Evolutionary conservation across 2,888 invertebrate species (phyloP), one percentile per base, ranked within the genome.

Genomic region (Stenotaenia linearis): DNA sequence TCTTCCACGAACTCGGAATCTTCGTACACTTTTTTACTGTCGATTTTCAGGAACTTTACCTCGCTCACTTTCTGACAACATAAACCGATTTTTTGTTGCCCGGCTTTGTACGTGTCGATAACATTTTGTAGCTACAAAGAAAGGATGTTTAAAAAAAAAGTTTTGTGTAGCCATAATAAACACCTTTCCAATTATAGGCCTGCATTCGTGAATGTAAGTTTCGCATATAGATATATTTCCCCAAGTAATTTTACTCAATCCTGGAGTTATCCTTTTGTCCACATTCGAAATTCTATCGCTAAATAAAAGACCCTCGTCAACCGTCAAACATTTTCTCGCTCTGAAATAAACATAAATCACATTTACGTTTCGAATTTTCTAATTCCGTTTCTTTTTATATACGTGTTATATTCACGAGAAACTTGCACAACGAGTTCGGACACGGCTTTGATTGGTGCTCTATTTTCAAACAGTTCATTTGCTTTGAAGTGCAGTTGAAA

Each of bases 71-170:
- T 84, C 50, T 85, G 85, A 82, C 86, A 87, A 79, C 84, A 83
- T 23, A 80, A 81, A 1, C 84, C 84, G 79, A 87, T 86, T 37
- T 84, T 83, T 83, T 84, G 84, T 86, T 95, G 95, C 81, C 93
- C 92, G 40, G 89, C 90, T 87, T 96, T 96, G 85, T 95, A 96
- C 18, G 92, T 91, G 80, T 93, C 92, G 6, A 95, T 88, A 83
- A 93, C 92, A 81, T 91, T 90, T 88, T 94, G 86, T 61, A 85
- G 79, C 83, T 37, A 74, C n/a, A n/a, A n/a, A n/a, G n/a, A n/a
- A n/a, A n/a, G n/a, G n/a, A n/a, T n/a, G n/a, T n/a, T n/a, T n/a
- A n/a, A n/a, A n/a, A n/a, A n/a, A n/a, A n/a, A n/a, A n/a, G n/a
- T n/a, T n/a, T n/a, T n/a, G n/a, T n/a, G n/a, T n/a, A n/a, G n/a